phyloP scores from a whole-genome alignment of 1,140 invertebrate species.

The Aradophagus sp. region DNA sequence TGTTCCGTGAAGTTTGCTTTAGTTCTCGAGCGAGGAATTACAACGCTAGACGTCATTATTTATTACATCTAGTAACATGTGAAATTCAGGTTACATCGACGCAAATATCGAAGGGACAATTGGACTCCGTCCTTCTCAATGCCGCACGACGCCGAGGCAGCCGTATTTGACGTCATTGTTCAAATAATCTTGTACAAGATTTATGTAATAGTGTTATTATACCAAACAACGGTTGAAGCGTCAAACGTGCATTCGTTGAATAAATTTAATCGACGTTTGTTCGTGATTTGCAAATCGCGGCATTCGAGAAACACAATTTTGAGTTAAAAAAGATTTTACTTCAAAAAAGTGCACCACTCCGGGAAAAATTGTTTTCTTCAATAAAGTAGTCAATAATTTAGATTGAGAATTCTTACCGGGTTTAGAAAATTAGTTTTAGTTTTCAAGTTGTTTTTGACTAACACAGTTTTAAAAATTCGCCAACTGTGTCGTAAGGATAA shows the following conservation, averaged over 20 bases:
- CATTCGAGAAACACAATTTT: too few species aligned
- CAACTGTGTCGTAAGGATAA: too few species aligned
- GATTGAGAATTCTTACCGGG: too few species aligned
- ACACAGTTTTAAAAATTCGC: too few species aligned
- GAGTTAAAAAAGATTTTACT: not conserved
- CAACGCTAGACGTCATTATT: slow-evolving; percentile 14
- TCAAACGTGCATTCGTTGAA: not conserved
- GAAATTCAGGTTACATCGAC: slow-evolving; percentile 26
- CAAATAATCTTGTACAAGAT: slow-evolving; percentile 25
- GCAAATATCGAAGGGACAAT: slow-evolving; percentile 28
- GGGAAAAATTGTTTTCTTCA: too few species aligned
- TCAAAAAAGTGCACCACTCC: too few species aligned
- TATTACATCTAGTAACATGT: slow-evolving; percentile 12
- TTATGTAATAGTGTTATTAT: slow-evolving; percentile 15
- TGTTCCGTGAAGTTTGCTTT: slow-evolving; percentile 2
- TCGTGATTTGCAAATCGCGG: too few species aligned
- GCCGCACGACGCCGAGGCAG: slow-evolving; percentile 9
- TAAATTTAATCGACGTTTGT: too few species aligned
- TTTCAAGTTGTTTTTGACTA: too few species aligned
- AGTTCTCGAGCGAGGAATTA: not conserved
- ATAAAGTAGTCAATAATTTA: too few species aligned
- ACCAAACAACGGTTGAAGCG: not conserved
- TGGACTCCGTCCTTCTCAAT: slow-evolving; percentile 20
- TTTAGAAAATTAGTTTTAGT: too few species aligned
- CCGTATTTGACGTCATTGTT: slow-evolving; percentile 27